A percentile compares a stretch with the other conserved stretches of the same genome.
These are phyloP conservation scores for Sycophila sp. DNA, from an alignment of 1,140 invertebrate species.

Conservation along the genomic window DNA sequence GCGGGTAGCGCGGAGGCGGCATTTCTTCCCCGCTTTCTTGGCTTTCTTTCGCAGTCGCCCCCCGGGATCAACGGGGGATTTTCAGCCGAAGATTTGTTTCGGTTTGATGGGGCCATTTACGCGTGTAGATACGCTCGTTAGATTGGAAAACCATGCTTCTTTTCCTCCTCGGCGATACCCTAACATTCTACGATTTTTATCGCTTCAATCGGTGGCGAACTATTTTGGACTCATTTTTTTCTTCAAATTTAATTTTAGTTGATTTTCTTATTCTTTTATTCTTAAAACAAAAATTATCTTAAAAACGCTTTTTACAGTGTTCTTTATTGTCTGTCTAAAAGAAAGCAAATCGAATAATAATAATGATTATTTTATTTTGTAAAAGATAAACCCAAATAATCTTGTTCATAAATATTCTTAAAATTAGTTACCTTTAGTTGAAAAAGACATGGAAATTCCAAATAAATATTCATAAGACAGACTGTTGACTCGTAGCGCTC, in stretches of 20 bases:
- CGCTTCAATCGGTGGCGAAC: not conserved
- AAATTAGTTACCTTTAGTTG: too few relatives aligned
- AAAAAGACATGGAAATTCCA: too few relatives aligned
- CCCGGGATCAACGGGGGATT: conserved; percentile 45
- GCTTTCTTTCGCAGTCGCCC: conserved; percentile 33
- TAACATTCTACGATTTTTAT: not conserved
- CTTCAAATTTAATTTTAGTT: not conserved
- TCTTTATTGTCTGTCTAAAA: too few relatives aligned
- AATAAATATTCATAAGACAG: too few relatives aligned
- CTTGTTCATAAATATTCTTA: too few relatives aligned
- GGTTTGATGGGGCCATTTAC: conserved; percentile 60
- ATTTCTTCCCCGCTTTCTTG: conserved; percentile 17
- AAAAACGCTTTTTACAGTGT: too few relatives aligned
- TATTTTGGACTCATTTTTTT: not conserved
- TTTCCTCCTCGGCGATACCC: not conserved
- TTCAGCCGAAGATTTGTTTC: conserved; percentile 56
- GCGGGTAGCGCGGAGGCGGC: not conserved
- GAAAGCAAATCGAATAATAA: too few relatives aligned
- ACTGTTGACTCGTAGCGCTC: too few relatives aligned
- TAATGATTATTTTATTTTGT: too few relatives aligned
- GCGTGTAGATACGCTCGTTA: conserved; percentile 61
- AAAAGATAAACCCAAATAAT: too few relatives aligned
- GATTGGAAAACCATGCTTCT: conserved; percentile 49
- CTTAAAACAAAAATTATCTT: too few relatives aligned
- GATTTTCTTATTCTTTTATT: not conserved